phyloP scores from a whole-genome alignment of 2,888 invertebrate genomes.

The Omphaloscelis lunosa region DNA sequence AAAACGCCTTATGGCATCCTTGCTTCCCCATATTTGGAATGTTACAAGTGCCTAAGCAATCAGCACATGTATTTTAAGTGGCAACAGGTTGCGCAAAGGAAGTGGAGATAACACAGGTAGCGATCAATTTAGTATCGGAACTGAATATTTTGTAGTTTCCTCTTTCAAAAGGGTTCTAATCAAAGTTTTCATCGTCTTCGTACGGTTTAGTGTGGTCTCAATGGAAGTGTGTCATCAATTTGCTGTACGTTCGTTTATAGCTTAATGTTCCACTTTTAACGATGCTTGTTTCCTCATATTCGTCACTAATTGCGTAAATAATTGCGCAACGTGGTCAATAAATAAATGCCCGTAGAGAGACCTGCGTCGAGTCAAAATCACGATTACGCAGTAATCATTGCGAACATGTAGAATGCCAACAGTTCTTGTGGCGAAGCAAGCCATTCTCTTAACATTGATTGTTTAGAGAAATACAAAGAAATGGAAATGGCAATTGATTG shows the following conservation, averaged over 20 bases:
- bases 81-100: conserved; percentile 49
- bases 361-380: conserved; percentile 6
- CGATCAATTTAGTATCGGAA: conserved; percentile 50
- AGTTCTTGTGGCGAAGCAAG: conserved; percentile 9
- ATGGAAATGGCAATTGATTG: conserved; percentile 31
- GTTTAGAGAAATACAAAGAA: conserved; percentile 27
- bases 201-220: conserved; percentile 14
- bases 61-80: conserved; percentile 46
- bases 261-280: conserved; percentile 34
- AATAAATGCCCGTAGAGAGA: conserved; percentile 16
- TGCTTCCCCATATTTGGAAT: conserved; percentile 56
- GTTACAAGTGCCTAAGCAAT: conserved; percentile 52
- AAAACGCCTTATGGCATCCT: conserved; percentile 51
- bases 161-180: conserved; percentile 28
- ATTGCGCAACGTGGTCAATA: conserved; percentile 30
- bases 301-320: conserved; percentile 33
- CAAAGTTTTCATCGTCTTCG: conserved; percentile 5
- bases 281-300: conserved; percentile 35
- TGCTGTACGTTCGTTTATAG: conserved; percentile 31
- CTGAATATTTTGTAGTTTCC: conserved; percentile 42
- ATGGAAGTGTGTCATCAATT: conserved; percentile 45
- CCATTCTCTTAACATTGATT: conserved; percentile 38
- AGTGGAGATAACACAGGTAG: conserved; percentile 42
- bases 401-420: conserved; percentile 30
- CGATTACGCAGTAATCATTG: conserved; percentile 18